Percentiles rank a stretch among this genome's conserved stretches.
Evolutionary conservation across 2,113 vertebrate species (phyloP).

Genomic region (Acinonyx jubatus): DNA sequence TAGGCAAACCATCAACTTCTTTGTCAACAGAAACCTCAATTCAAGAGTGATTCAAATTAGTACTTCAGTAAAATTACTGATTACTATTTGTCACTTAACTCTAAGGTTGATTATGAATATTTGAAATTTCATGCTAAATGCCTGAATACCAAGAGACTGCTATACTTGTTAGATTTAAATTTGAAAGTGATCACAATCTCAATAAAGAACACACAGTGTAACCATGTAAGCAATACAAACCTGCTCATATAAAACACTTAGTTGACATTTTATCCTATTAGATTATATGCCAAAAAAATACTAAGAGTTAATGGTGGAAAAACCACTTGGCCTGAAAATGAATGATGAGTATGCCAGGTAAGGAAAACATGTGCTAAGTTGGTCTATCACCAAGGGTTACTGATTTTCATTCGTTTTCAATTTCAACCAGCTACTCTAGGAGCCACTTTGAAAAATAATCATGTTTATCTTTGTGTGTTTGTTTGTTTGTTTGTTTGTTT

Average conservation of each 20-base stretch:
- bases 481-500: no score
- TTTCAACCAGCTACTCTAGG: neutral
- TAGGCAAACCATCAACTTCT: neutral
- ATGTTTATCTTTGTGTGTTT: neutral
- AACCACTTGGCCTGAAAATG: slow-evolving; percentile 29
- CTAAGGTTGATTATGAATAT: slow-evolving; percentile 30
- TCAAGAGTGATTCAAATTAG: neutral
- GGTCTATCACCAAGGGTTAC: neutral
- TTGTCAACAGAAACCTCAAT: neutral
- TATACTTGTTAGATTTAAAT: neutral
- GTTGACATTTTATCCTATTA: slow-evolving; percentile 15
- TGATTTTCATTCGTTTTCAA: slow-evolving; percentile 9
- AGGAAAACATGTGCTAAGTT: neutral
- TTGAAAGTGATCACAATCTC: neutral
- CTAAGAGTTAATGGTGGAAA: slow-evolving; percentile 2
- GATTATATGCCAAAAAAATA: neutral
- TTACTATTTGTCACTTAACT: neutral
- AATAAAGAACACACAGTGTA: neutral
- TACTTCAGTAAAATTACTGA: neutral
- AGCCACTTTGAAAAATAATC: neutral
- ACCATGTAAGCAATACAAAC: neutral
- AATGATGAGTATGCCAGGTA: neutral
- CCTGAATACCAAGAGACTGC: neutral
- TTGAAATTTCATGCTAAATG: slow-evolving; percentile 20
- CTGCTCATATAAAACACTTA: neutral